These are phyloP conservation scores for Parotocinclus haroldoi DNA, from an alignment of 2,797 vertebrate species.

Conservation along the genomic window DNA sequence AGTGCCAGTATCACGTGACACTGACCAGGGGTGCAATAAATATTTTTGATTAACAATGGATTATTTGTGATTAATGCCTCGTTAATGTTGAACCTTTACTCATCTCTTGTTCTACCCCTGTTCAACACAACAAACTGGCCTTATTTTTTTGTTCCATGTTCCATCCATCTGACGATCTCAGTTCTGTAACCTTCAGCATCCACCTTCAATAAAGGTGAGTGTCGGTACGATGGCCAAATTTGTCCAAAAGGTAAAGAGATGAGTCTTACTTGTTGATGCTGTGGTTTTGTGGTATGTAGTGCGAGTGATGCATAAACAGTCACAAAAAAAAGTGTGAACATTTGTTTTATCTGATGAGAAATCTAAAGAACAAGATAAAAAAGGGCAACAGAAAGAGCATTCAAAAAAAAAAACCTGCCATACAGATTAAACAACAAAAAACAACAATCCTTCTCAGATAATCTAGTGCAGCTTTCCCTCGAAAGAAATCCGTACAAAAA, in stretches of 20 bases:
- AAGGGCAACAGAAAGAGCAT: background rate
- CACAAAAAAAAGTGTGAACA: slow-evolving; percentile 27
- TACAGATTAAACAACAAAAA: background rate
- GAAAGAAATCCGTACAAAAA: too few relatives aligned
- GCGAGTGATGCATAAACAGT: slow-evolving; percentile 43
- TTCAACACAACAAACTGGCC: too few relatives aligned
- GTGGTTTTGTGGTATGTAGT: slow-evolving; percentile 39
- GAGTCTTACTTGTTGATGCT: slow-evolving; percentile 41
- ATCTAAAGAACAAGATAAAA: slow-evolving; percentile 1
- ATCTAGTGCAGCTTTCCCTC: too few relatives aligned
- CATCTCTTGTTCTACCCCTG: too few relatives aligned
- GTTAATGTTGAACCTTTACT: too few relatives aligned
- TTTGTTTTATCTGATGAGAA: slow-evolving; percentile 8
- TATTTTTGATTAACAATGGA: too few relatives aligned
- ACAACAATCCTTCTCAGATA: too few relatives aligned
- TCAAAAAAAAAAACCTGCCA: background rate
- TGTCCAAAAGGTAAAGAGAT: slow-evolving; percentile 13
- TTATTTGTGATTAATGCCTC: too few relatives aligned
- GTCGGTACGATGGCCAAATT: slow-evolving; percentile 12
- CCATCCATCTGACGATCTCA: slow-evolving; percentile 21
- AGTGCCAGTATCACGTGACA: too few relatives aligned
- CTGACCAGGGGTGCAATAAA: too few relatives aligned
- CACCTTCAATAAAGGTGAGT: slow-evolving; percentile 48
- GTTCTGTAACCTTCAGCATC: slow-evolving; percentile 25
- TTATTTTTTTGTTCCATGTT: too few relatives aligned